Base-by-base conservation (phyloP, 2,888 invertebrate species). In the Sinhomidia bicolor region DNA sequence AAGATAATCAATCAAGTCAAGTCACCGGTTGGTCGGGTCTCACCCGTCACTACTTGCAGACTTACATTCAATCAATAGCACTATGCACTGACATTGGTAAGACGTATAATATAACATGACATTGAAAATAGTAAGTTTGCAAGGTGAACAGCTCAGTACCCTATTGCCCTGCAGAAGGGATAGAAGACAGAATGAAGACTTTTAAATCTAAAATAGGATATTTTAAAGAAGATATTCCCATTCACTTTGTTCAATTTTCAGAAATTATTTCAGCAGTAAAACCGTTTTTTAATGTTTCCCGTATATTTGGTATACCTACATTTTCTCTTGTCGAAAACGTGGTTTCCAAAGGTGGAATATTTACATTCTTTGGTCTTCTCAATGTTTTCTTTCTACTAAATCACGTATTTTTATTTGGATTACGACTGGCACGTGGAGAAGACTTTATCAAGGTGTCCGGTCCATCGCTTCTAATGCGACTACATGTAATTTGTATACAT, bases 221-320 rank as follows among this genome's bases (percentile, higher is more conserved):
- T 29, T 90, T 90, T 17, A 89, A 74, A 3, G 92, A 91, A 88
- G 92, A 92, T 44, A 89, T 91, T 36, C 91, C 92, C 3, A 88
- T 92, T 20, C 90, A 91, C 29, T 91, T 90, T 78, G 85, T 91
- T 26, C 91, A 91, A 57, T 89, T 90, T 36, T 91, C 92, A 7
- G 92, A 92, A 88, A 88, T 91, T 10, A 90, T 92, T 20, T 88
- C 89, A 5, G 83, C 91, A n/a, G 20, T 90, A n/a, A 92, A 90
- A 85, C 90, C 91, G 0, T 88, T 91, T 47, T 57, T 92, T 14
- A 91, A 90, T 36, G 84, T 91, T 44, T 90, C 91, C 3, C 54
- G 90, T 60, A 14, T 91, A 14, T 90, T 91, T 79, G 91, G 92
- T 41, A 85, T 91, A 17, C 92, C 91, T 4, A 84, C 87, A 44